A percentile compares a stretch with the other conserved stretches of the same genome.
Conservation (phyloP, 2,113 vertebrate species). For the Hipposideros armiger region DNA sequence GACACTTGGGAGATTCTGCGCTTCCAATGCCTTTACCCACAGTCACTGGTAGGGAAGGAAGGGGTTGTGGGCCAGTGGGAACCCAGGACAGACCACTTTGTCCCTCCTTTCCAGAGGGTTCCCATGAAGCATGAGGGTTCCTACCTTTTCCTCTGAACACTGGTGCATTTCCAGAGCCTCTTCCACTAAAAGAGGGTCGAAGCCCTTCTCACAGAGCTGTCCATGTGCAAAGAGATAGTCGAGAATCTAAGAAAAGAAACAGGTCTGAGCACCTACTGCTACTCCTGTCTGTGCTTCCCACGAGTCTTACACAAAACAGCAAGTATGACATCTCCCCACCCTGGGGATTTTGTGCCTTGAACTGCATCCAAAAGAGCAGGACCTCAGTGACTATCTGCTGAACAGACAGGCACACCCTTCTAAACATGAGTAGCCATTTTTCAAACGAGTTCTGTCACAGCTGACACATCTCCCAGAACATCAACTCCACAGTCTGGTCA, state of each 20-base stretch:
- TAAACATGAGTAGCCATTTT: slow-evolving; percentile 4
- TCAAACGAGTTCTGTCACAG: slow-evolving; percentile 25
- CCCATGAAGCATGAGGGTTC: slow-evolving; percentile 51
- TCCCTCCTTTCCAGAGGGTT: not conserved
- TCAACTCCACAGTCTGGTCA: not conserved
- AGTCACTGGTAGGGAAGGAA: not conserved
- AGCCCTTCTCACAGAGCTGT: slow-evolving; percentile 97
- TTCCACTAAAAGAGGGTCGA: slow-evolving; percentile 95
- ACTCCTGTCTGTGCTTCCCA: not conserved
- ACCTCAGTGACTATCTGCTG: slow-evolving; percentile 26
- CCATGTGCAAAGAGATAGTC: slow-evolving; percentile 96
- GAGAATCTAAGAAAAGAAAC: slow-evolving; percentile 89
- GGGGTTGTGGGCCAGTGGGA: not conserved
- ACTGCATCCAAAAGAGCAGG: not conserved
- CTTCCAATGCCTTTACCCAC: not conserved
- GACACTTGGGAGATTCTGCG: not conserved
- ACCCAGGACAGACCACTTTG: not conserved
- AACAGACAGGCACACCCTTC: not conserved
- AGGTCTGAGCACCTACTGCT: not conserved
- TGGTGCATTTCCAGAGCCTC: slow-evolving; percentile 98
- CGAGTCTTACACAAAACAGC: not conserved
- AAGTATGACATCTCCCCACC: not conserved
- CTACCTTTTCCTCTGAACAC: slow-evolving; percentile 97
- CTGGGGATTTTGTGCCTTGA: not conserved
- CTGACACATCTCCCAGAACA: slow-evolving; percentile 15